A percentile compares a stretch with the other conserved stretches of the same genome.
These are phyloP conservation scores for Amphimedon queenslandica DNA, from an alignment of 37 sponge, comb jelly and placozoan species.

Conservation along the genomic window DNA sequence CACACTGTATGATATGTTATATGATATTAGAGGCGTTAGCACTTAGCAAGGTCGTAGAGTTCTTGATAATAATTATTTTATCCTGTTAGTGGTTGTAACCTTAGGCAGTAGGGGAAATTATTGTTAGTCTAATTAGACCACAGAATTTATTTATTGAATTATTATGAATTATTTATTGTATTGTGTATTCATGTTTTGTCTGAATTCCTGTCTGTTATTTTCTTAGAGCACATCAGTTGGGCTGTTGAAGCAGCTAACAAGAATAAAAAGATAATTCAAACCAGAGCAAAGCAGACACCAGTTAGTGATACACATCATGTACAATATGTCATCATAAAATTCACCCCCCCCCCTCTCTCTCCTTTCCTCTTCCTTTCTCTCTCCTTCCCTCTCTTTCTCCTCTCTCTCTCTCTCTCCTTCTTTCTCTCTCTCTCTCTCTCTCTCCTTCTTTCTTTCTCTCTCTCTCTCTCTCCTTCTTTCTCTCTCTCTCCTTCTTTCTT, in stretches of 20 bases:
- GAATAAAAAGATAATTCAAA: conserved; percentile 28
- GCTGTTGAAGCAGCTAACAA: conserved; percentile 55
- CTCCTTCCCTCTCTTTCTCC: not conserved
- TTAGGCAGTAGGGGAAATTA: too few species aligned
- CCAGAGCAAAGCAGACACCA: conserved; percentile 31
- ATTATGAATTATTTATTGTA: too few species aligned
- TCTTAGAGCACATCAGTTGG: conserved; percentile 53
- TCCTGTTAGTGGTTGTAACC: too few species aligned
- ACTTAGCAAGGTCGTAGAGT: too few species aligned
- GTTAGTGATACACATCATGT: conserved; percentile 23
- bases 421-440: not conserved
- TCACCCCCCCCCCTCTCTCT: not conserved
- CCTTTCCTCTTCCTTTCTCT: not conserved
- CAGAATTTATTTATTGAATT: too few species aligned
- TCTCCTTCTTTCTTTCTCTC: not conserved
- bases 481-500: not conserved
- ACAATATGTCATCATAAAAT: not conserved
- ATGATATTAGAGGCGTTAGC: too few species aligned
- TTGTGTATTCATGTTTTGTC: too few species aligned
- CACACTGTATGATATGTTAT: too few species aligned
- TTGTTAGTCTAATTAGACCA: too few species aligned
- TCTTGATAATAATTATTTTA: too few species aligned
- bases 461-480: conserved; percentile 15
- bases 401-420: not conserved
- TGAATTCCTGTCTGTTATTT: too few species aligned